Evolutionary conservation across 2,888 invertebrate genomes (phyloP).

Genomic region (Glyphotaelius pellucidus): DNA sequence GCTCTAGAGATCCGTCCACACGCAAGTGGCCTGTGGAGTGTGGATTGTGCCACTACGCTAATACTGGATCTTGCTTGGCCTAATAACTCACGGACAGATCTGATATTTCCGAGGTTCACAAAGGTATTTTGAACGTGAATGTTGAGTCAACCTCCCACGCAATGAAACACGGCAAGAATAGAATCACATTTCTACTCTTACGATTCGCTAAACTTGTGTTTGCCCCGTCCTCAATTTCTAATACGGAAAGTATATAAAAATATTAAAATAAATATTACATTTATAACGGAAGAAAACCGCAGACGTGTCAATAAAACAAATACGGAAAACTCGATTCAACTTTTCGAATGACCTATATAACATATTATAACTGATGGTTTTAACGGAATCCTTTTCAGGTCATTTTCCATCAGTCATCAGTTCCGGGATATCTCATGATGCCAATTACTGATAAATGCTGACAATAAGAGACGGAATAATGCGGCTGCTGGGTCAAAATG

Average conservation of each 20-base stretch:
- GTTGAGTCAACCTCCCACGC: constrained; percentile 39
- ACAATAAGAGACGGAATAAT: not conserved
- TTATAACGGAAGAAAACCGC: not conserved
- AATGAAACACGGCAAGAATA: constrained; percentile 15
- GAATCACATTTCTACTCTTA: not conserved
- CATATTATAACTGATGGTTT: not conserved
- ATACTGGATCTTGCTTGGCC: constrained; percentile 41
- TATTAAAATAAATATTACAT: not conserved
- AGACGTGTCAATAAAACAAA: not conserved
- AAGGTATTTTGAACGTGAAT: constrained; percentile 41
- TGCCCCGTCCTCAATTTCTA: not conserved
- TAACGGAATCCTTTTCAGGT: not conserved
- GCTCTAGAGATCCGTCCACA: not conserved
- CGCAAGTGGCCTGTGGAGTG: not conserved
- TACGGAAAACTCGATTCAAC: not conserved
- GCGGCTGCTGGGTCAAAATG: not conserved
- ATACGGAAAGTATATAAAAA: not conserved
- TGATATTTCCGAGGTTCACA: constrained; percentile 23
- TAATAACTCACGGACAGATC: constrained; percentile 41
- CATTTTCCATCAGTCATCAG: too few relatives aligned
- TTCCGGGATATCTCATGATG: not conserved
- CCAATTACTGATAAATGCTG: not conserved
- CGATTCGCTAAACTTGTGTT: not conserved
- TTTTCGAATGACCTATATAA: not conserved
- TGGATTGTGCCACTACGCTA: not conserved